phyloP scores from a whole-genome alignment of 2,113 vertebrate genomes.

The Cervus canadensis region DNA sequence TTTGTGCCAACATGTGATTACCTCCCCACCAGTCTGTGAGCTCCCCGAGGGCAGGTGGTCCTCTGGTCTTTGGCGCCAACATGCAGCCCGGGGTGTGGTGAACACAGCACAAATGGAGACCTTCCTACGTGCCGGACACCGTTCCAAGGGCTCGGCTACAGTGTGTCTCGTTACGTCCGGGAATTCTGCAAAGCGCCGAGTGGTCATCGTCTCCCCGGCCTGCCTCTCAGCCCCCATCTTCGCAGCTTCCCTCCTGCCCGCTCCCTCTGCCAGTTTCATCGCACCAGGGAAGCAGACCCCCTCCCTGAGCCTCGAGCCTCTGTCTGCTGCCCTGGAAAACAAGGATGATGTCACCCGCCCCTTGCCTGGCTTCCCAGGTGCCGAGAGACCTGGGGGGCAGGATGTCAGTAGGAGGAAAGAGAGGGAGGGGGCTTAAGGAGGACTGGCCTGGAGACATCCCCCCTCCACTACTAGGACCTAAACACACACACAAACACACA shows the following conservation, averaged over 20 bases:
- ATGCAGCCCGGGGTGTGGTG: background rate
- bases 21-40: background rate
- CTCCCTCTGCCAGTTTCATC: background rate
- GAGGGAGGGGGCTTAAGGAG: background rate
- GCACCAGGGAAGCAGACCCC: too few species aligned
- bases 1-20: background rate
- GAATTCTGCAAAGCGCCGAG: too few species aligned
- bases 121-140: fast-evolving
- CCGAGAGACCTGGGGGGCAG: background rate
- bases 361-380: background rate
- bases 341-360: background rate
- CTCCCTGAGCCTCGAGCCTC: background rate
- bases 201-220: background rate
- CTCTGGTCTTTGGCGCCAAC: background rate
- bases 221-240: background rate
- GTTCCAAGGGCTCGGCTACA: background rate
- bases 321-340: background rate
- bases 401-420: background rate
- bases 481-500: background rate
- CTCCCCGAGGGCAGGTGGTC: background rate
- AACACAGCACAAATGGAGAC: fast-evolving
- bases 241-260: background rate
- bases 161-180: background rate
- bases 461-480: background rate
- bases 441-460: background rate